These are phyloP conservation scores for Chanos chanos DNA, from an alignment of 2,797 vertebrate genomes.

Conservation along the genomic window DNA sequence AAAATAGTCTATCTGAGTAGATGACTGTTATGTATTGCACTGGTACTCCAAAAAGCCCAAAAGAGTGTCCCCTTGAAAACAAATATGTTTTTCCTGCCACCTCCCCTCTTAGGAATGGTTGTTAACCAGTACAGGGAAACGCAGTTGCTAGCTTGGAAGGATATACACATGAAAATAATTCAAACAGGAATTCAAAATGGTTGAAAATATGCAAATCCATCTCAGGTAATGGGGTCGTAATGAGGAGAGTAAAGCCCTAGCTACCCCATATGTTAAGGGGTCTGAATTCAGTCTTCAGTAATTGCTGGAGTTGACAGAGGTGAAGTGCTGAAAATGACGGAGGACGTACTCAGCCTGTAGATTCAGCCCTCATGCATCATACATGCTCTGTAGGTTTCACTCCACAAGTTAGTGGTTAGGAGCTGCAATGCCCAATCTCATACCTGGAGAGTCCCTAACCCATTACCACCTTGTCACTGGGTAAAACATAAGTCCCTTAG, in stretches of 20 bases:
- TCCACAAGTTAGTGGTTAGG: not conserved
- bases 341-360: not conserved
- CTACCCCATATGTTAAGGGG: constrained; percentile 5
- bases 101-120: constrained; percentile 14
- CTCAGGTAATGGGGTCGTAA: constrained; percentile 20
- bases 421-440: constrained; percentile 13
- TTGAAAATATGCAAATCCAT: constrained; percentile 15
- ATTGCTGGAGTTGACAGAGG: constrained; percentile 2
- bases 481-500: constrained; percentile 4
- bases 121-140: constrained; percentile 9
- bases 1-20: constrained; percentile 14
- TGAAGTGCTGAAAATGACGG: constrained; percentile 9
- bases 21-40: constrained; percentile 31
- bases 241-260: constrained; percentile 4
- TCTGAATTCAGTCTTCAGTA: constrained; percentile 9
- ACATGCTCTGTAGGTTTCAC: constrained; percentile 5
- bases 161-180: constrained; percentile 13
- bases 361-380: constrained; percentile 23
- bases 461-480: not conserved
- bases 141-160: constrained; percentile 5
- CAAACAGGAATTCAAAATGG: not conserved
- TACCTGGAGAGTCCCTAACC: not conserved
- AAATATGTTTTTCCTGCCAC: constrained; percentile 13
- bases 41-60: constrained; percentile 16
- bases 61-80: constrained; percentile 13